phyloP scores from a whole-genome alignment of 1,140 invertebrate species.

The Wasmannia auropunctata region DNA sequence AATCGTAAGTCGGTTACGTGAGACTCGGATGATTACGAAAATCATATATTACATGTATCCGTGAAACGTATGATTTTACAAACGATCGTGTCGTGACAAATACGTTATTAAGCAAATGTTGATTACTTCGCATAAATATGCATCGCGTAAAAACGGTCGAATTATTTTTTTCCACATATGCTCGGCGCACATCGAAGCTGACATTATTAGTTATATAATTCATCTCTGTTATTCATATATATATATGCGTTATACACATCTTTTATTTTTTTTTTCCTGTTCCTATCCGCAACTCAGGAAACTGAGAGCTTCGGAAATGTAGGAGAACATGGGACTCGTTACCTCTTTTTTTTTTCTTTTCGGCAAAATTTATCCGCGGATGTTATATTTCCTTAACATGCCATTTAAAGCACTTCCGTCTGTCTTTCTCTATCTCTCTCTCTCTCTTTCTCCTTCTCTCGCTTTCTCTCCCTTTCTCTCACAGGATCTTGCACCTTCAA shows the following conservation, averaged over 20 bases:
- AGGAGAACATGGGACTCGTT: slow-evolving; percentile 61
- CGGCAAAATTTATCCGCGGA: slow-evolving; percentile 59
- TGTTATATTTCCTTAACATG: slow-evolving; percentile 69
- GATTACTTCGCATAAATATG: slow-evolving; percentile 46
- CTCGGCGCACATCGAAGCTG: slow-evolving; percentile 64
- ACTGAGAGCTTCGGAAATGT: slow-evolving; percentile 67
- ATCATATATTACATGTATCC: slow-evolving; percentile 55
- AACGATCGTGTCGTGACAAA: slow-evolving; percentile 14
- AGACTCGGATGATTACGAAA: slow-evolving; percentile 53
- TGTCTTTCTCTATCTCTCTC: slow-evolving; percentile 22
- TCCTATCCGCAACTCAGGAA: slow-evolving; percentile 52
- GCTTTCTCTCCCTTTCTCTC: slow-evolving; percentile 21
- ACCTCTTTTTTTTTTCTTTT: slow-evolving; percentile 28
- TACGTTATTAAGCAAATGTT: slow-evolving; percentile 28
- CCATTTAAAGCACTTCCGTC: slow-evolving; percentile 76
- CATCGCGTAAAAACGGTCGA: slow-evolving; percentile 57
- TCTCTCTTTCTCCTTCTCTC: slow-evolving; percentile 43
- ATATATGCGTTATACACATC: background rate
- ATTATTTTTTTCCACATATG: slow-evolving; percentile 59
- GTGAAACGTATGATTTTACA: slow-evolving; percentile 39
- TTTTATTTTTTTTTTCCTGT: slow-evolving; percentile 20
- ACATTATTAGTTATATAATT: slow-evolving; percentile 56
- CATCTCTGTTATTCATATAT: slow-evolving; percentile 26
- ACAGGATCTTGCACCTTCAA: slow-evolving; percentile 54
- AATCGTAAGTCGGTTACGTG: slow-evolving; percentile 33